Evolutionary conservation across 2,113 vertebrate genomes (phyloP), one percentile per base, ranked within the genome.

Genomic region (Bucco capensis): DNA sequence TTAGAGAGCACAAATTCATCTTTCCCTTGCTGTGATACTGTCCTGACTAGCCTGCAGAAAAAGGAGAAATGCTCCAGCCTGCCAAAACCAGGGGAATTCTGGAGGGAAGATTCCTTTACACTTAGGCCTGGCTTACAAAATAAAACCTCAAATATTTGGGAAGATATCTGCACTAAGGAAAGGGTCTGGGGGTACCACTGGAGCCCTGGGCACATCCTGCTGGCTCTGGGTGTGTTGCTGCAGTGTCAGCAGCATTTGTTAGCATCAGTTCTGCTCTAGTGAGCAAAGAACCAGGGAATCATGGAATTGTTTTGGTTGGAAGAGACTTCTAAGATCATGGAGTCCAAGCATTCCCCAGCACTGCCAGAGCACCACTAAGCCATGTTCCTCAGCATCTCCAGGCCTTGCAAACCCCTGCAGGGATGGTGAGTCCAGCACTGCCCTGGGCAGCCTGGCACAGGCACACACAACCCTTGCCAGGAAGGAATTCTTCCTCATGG

Each of bases 171-270:
- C 40, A 14, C 31, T 10, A 23, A 2, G 6, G 3, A 15, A 71
- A n/a, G 19, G 15, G n/a, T 2, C 28, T 6, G 7, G 35, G 35
- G 28, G 17, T 30, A 38, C 6, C 3, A 4, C 22, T 2, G 13
- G 12, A 13, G 16, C 30, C 61, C 10, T 14, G 25, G 19, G 4
- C 12, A 19, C 66, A 14, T 6, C 23, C 51, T 38, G 50, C 23
- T 53, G 0, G 0, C 18, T 3, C 11, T 0, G 3, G 18, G 2
- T 17, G 19, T 28, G 50, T 44, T 3, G 1, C 6, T 7, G 8
- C 37, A 7, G 49, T 50, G 58, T 30, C 53, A 16, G 42, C 24
- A 22, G n/a, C 31, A 19, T 54, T n/a, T n/a, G 9, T 13, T 2
- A 10, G 35, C 18, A 51, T 33, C 42, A 2, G 0, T 33, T 53